Conservation (phyloP, 2,888 invertebrate species). For the Exocentrus adspersus region DNA sequence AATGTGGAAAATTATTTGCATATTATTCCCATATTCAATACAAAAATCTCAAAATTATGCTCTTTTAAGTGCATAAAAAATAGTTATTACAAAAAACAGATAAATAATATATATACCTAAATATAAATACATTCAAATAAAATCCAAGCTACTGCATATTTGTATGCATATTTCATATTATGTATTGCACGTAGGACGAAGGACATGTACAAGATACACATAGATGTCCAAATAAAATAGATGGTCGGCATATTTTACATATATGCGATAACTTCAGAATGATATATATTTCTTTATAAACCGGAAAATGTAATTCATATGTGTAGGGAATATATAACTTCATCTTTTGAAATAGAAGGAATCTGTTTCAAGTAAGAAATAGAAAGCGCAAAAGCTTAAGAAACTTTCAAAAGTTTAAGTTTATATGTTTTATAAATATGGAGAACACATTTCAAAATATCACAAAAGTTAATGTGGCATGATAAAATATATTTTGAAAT, state of each 20-base stretch:
- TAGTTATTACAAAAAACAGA: too few species aligned
- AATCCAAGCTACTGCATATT: background rate
- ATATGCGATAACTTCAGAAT: constrained; percentile 9
- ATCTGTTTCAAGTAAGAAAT: background rate
- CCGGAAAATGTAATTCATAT: background rate
- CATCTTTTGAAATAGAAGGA: too few species aligned
- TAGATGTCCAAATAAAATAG: background rate
- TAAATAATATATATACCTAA: background rate
- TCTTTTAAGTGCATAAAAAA: too few species aligned
- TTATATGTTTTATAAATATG: too few species aligned
- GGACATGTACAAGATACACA: background rate
- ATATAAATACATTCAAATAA: background rate
- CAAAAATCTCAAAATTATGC: too few species aligned
- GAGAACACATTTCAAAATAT: too few species aligned
- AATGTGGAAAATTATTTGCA: too few species aligned
- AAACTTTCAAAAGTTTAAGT: background rate
- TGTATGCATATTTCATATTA: background rate
- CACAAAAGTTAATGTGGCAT: too few species aligned
- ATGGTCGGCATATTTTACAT: background rate
- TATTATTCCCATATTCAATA: too few species aligned
- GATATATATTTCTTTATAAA: constrained; percentile 15
- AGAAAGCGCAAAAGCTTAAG: background rate
- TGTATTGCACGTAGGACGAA: background rate
- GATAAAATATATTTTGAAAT: too few species aligned
- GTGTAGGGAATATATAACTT: constrained; percentile 1